Base-by-base conservation (phyloP, 2,113 vertebrate species). In the Malurus alboscapulatus region DNA sequence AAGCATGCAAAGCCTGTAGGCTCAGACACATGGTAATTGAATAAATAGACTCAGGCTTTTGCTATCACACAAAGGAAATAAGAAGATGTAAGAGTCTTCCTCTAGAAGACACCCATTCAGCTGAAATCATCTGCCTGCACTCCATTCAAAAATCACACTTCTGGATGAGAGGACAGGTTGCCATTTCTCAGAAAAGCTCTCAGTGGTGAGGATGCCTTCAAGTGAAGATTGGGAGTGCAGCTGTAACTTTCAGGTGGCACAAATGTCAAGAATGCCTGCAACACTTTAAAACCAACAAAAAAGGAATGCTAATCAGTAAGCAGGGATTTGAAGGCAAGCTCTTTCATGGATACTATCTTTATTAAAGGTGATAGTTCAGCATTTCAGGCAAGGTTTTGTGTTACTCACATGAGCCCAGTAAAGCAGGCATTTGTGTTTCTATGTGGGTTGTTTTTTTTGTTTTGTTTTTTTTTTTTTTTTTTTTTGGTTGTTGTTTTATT, bases 1-100 rank as follows among this genome's bases (percentile, higher is more conserved):
- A 84, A 95, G 86, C 67, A 92, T 77, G 69, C 57, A 90, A 85
- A 94, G 87, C 87, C 95, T 94, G 78, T 90, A 92, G 97, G 93
- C 72, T 34, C 58, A 72, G 74, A 69, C 73, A 92, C 93, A 54
- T 88, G 66, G 48, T 88, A 95, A 92, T 90, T 94, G 77, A 95
- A 95, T 96, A 94, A 94, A 94, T 65, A 95, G 92, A 95, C 40
- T 69, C 50, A 63, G 66, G 80, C 90, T 87, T 90, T 87, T 92
- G 84, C 76, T 84, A 61, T 88, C 93, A 93, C 88, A 85, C 83
- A 97, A 94, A 93, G 86, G 72, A 77, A 94, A 94, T 63, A 75
- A 87, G 93, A 85, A 65, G 85, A 95, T 89, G 68, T 44, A 53
- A 73, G 74, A 67, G 50, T 59, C 54, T 95, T 80, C 47, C 44